Evolutionary conservation across 2,888 invertebrate genomes (phyloP).

Genomic region (Polydrusus cervinus): DNA sequence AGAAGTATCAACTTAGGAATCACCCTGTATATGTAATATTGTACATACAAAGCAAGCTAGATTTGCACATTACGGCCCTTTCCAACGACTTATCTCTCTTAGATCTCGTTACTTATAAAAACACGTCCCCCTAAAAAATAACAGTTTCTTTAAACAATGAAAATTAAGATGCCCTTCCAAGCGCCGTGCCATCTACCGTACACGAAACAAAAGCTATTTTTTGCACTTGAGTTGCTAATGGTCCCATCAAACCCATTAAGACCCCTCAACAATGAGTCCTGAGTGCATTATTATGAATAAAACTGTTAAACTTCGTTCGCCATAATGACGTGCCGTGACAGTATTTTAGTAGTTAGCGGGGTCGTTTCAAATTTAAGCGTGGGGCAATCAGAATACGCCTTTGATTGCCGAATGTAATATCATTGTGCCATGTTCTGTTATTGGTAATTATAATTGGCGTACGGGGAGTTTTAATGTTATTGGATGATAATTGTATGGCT

Average conservation of each 20-base stretch:
- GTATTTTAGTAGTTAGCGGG: slow-evolving; percentile 45
- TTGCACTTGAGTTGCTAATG: slow-evolving; percentile 53
- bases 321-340: slow-evolving; percentile 45
- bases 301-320: slow-evolving; percentile 49
- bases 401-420: slow-evolving; percentile 28
- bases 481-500: slow-evolving; percentile 17
- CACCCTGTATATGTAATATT: too few relatives aligned
- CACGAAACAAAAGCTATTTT: slow-evolving; percentile 46
- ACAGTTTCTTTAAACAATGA: slow-evolving; percentile 6
- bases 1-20: too few relatives aligned
- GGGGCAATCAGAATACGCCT: slow-evolving; percentile 28
- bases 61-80: too few relatives aligned
- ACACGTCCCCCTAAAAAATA: background rate
- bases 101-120: background rate
- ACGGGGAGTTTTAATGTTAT: slow-evolving; percentile 23
- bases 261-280: slow-evolving; percentile 55
- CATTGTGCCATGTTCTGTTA: slow-evolving; percentile 26
- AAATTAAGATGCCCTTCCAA: slow-evolving; percentile 3
- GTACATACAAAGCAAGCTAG: too few relatives aligned
- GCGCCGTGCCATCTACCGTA: slow-evolving; percentile 18
- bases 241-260: slow-evolving; percentile 57
- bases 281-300: slow-evolving; percentile 57
- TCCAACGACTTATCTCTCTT: too few relatives aligned
- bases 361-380: slow-evolving; percentile 49
- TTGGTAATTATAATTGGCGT: slow-evolving; percentile 33